These are phyloP conservation scores for Pan troglodytes DNA, from an alignment of 2,113 vertebrate genomes.

Conservation along the genomic window DNA sequence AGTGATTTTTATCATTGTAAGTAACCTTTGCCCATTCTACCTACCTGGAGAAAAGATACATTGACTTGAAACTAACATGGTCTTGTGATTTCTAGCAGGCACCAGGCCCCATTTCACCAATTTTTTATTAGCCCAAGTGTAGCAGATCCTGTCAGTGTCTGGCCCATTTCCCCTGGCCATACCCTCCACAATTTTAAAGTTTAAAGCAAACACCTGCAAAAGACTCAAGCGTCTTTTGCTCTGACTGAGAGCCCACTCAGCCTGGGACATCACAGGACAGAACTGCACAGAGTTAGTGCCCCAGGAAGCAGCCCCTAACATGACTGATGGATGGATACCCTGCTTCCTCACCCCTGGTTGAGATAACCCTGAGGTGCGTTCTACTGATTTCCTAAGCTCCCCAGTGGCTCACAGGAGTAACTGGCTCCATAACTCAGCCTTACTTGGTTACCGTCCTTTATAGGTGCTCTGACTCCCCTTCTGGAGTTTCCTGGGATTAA, in stretches of 20 bases:
- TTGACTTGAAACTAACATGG: background rate
- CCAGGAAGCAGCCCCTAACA: background rate
- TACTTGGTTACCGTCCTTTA: background rate
- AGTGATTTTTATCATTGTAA: background rate
- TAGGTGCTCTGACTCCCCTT: background rate
- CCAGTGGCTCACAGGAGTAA: background rate
- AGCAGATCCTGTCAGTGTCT: background rate
- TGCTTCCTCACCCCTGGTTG: background rate
- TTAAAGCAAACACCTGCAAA: background rate
- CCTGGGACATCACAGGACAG: too few relatives aligned
- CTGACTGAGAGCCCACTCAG: background rate
- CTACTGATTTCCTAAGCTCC: background rate
- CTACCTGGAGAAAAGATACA: background rate
- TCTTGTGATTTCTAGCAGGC: background rate
- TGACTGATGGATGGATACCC: fast-evolving
- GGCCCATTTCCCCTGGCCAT: background rate
- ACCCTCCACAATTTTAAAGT: background rate
- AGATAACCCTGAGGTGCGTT: background rate
- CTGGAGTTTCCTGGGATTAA: background rate
- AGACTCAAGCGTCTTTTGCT: background rate
- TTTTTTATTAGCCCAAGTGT: background rate
- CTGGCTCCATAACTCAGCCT: too few relatives aligned
- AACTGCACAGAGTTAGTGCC: background rate
- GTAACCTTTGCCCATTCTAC: background rate
- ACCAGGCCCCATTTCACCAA: background rate